Conservation (phyloP, 2,113 vertebrate genomes). For the Eublepharis macularius region DNA sequence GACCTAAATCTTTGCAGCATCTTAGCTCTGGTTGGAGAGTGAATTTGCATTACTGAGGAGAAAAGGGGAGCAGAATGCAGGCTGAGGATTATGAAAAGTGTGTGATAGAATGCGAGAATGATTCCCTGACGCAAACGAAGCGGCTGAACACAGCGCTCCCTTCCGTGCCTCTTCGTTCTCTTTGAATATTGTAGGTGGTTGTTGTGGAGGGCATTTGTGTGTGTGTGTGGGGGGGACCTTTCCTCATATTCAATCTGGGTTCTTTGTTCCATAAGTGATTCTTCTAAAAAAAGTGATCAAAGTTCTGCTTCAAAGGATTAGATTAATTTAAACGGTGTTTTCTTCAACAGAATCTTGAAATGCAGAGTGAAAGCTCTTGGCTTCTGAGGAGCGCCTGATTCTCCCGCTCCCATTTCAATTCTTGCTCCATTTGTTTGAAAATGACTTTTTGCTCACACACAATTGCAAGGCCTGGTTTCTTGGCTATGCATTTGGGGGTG, state of each 20-base stretch:
- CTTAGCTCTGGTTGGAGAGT: constrained; percentile 41
- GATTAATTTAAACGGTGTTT: constrained; percentile 22
- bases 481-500: background rate
- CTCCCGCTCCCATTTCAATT: background rate
- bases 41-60: constrained; percentile 42
- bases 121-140: constrained; percentile 19
- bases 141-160: background rate
- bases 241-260: background rate
- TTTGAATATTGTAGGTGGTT: background rate
- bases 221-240: constrained; percentile 21
- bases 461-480: background rate
- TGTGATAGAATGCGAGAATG: constrained; percentile 18
- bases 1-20: constrained; percentile 57
- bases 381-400: background rate
- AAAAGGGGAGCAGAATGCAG: background rate
- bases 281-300: constrained; percentile 35
- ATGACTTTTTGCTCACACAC: background rate
- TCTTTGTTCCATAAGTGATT: constrained; percentile 26
- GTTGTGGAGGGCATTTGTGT: background rate
- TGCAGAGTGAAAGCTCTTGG: background rate
- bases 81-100: constrained; percentile 13
- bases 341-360: constrained; percentile 21
- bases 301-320: constrained; percentile 37
- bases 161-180: background rate
- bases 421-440: constrained; percentile 15